A percentile compares a stretch with the other conserved stretches of the same genome.
Evolutionary conservation across 1,140 invertebrate genomes (phyloP).

Genomic region (Lepidurus packardi): DNA sequence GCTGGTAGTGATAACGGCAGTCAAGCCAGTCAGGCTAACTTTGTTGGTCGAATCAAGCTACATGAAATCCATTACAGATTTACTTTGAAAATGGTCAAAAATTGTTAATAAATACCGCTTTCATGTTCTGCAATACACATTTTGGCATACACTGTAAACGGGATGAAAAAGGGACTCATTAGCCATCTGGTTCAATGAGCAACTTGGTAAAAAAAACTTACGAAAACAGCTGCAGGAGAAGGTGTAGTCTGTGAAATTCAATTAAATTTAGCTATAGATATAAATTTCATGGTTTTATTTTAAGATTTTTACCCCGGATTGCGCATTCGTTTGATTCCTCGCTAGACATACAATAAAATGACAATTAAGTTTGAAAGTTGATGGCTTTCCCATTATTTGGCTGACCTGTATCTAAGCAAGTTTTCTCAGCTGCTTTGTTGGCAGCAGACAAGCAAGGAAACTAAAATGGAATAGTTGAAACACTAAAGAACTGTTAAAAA

Average conservation of each 20-base stretch:
- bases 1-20: neutral
- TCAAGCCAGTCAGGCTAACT: neutral
- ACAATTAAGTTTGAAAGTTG: neutral
- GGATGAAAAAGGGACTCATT: too few species aligned
- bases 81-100: neutral
- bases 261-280: neutral
- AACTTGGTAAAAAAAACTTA: neutral
- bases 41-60: neutral
- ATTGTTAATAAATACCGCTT: neutral
- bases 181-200: too few species aligned
- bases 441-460: slow-evolving; percentile 8
- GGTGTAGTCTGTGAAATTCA: neutral
- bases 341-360: neutral
- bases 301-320: neutral
- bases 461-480: neutral
- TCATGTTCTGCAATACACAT: neutral
- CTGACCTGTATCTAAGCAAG: neutral
- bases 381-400: neutral
- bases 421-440: slow-evolving; percentile 8
- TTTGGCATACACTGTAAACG: neutral
- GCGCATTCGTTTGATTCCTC: neutral
- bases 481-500: neutral
- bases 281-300: neutral
- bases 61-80: neutral
- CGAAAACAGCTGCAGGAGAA: neutral